These are phyloP conservation scores for Drosophila virilis DNA, from an alignment of 1,140 invertebrate genomes.

Conservation along the genomic window DNA sequence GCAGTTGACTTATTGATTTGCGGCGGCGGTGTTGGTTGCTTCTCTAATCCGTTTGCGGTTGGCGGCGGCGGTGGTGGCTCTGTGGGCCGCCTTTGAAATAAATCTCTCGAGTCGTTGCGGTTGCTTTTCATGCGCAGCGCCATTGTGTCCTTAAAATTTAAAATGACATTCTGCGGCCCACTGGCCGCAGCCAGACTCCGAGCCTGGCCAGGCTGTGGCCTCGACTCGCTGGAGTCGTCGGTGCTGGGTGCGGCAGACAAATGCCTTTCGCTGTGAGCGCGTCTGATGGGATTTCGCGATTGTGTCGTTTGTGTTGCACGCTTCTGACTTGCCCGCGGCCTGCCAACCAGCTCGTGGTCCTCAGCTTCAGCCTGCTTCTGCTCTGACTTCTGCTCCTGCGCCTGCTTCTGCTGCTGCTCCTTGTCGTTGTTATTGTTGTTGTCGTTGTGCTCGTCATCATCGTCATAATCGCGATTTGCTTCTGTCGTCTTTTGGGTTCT, in stretches of 20 bases:
- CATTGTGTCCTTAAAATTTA: constrained; percentile 90
- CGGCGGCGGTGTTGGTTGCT: constrained; percentile 29
- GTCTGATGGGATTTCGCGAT: constrained; percentile 84
- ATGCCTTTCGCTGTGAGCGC: constrained; percentile 82
- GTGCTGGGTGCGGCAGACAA: constrained; percentile 59
- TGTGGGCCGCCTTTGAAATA: constrained; percentile 84
- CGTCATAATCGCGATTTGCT: constrained; percentile 79
- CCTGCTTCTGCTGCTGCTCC: constrained; percentile 19
- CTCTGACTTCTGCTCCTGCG: neutral
- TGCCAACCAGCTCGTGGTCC: neutral
- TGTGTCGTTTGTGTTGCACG: constrained; percentile 80
- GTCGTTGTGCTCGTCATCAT: constrained; percentile 74
- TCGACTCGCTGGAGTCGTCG: constrained; percentile 13
- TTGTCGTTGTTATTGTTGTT: constrained; percentile 30
- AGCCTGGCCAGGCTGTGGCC: constrained; percentile 11
- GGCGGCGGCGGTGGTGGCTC: constrained; percentile 84
- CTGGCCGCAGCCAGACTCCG: constrained; percentile 21
- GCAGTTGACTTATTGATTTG: constrained; percentile 60
- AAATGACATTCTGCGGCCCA: constrained; percentile 81
- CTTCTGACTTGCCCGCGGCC: constrained; percentile 76
- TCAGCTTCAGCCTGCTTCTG: constrained; percentile 7
- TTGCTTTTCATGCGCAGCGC: constrained; percentile 88
- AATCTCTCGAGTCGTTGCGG: constrained; percentile 86
- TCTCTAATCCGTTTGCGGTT: constrained; percentile 61
- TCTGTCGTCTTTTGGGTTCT: constrained; percentile 63